Percentiles rank a stretch among this genome's conserved stretches.
phyloP scores from a whole-genome alignment of 2,888 invertebrate species.

The Elaeidobius kamerunicus region DNA sequence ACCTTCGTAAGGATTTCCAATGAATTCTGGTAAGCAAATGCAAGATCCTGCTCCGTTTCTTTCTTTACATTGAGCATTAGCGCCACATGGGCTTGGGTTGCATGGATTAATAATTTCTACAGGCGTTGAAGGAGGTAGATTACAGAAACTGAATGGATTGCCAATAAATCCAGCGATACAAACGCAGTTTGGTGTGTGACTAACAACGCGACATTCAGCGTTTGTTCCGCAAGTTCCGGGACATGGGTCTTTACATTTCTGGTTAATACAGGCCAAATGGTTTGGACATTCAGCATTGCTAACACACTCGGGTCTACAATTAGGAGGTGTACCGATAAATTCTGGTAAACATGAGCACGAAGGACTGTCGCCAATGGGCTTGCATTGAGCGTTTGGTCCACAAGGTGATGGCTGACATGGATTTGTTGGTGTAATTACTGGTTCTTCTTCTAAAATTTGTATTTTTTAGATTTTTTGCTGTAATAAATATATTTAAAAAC shows the following conservation, averaged over 20 bases:
- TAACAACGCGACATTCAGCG: no score
- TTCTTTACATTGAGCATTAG: constrained; percentile 67
- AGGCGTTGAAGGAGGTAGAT: constrained; percentile 29
- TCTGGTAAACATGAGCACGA: constrained; percentile 54
- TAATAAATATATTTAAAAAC: constrained; percentile 35
- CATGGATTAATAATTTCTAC: constrained; percentile 46
- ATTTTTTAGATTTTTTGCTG: no score
- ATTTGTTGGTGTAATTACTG: constrained; percentile 43
- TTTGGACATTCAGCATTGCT: constrained; percentile 68
- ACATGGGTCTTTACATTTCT: constrained; percentile 73
- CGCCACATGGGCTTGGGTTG: constrained; percentile 58
- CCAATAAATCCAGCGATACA: constrained; percentile 63
- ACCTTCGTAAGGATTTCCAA: no score
- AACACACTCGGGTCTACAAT: constrained; percentile 65
- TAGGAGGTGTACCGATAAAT: no score
- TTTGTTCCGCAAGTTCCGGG: no score
- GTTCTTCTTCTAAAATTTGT: constrained; percentile 42
- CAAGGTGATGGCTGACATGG: constrained; percentile 52
- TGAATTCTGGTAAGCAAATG: constrained; percentile 65
- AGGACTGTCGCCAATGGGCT: constrained; percentile 50
- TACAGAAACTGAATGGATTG: constrained; percentile 62
- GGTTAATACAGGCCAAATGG: constrained; percentile 67
- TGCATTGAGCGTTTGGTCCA: constrained; percentile 51
- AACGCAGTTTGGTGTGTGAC: constrained; percentile 72
- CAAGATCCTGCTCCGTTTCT: constrained; percentile 69